A percentile compares a stretch with the other conserved stretches of the same genome.
Conservation (phyloP, 2,888 invertebrate genomes). For the Thera britannica region DNA sequence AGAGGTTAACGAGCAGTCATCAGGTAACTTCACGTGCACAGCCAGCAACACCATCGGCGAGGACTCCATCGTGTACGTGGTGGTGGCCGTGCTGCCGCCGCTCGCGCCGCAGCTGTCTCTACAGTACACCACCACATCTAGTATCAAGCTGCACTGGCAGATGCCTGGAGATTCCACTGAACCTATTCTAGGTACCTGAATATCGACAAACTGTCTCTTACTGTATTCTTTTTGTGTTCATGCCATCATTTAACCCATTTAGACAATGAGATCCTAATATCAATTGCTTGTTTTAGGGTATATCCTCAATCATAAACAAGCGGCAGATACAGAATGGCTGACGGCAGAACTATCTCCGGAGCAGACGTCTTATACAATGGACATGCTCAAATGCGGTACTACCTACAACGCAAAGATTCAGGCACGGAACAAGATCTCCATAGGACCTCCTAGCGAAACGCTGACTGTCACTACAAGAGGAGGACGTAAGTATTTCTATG, state of each 20-base stretch:
- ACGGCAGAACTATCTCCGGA: slow-evolving; percentile 90
- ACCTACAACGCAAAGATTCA: slow-evolving; percentile 90
- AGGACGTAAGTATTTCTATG: slow-evolving; percentile 78
- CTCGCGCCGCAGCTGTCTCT: slow-evolving; percentile 88
- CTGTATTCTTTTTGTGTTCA: too few species aligned
- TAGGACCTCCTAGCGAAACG: slow-evolving; percentile 87
- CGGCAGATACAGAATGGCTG: slow-evolving; percentile 88
- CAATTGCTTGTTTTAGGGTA: slow-evolving; percentile 80
- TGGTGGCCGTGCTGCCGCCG: slow-evolving; percentile 90
- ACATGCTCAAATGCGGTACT: slow-evolving; percentile 91
- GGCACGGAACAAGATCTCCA: slow-evolving; percentile 91
- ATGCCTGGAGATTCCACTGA: slow-evolving; percentile 78
- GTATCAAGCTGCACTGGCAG: slow-evolving; percentile 86
- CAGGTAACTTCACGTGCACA: slow-evolving; percentile 92
- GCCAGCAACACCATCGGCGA: slow-evolving; percentile 93
- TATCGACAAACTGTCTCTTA: too few species aligned
- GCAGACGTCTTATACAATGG: slow-evolving; percentile 88
- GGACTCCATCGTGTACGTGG: slow-evolving; percentile 91
- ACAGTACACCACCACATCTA: slow-evolving; percentile 90
- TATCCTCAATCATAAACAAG: slow-evolving; percentile 88
- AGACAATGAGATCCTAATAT: too few species aligned
- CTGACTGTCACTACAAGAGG: slow-evolving; percentile 90
- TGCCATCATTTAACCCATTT: too few species aligned
- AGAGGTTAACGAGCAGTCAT: slow-evolving; percentile 90
- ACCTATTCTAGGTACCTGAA: slow-evolving; percentile 67